Evolutionary conservation across 2,113 vertebrate species (phyloP), one percentile per base, ranked within the genome.

Genomic region (Himantopus leucocephalus): DNA sequence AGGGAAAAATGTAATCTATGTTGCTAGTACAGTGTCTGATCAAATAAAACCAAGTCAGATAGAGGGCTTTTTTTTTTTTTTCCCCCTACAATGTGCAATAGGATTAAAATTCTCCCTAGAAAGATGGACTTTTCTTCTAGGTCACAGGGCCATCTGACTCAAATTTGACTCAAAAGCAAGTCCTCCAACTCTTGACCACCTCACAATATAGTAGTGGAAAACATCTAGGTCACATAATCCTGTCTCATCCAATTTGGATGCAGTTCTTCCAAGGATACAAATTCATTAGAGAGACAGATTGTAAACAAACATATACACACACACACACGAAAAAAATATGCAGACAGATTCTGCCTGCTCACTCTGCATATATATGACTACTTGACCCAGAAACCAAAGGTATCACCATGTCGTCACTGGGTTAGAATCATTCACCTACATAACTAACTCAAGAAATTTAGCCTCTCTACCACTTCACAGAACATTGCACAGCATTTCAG

Each of bases 331-430:
- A 59, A 74, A 93, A 81, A 80, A 53, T 3, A 93, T 4, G 48
- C 67, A 89, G 89, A 60, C 81, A 94, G 71, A 85, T 78, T 76
- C 81, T 88, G 71, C 79, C 62, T 94, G 78, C 77, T 95, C 84
- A 89, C 55, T 92, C 71, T 70, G 83, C 83, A 93, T 85, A 71
- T 74, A 85, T 62, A 87, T 72, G 66, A 93, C 62, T 89, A 68
- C 89, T 80, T 96, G 95, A 97, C 94, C 95, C 90, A 96, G 91
- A 97, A 96, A 96, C 37, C 55, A 81, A 91, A 90, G 70, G 88
- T 59, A 71, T 67, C 58, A 21, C 76, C 39, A 52, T 60, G 14
- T 27, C 90, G 91, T 92, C 90, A 94, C 83, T 70, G 52, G 93
- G 94, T 93, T 79, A 93, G 74, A 91, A 73, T 53, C 45, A 92